Percentiles rank a stretch among this genome's conserved stretches.
Conservation (phyloP, 2,888 invertebrate genomes). For the Odontomyia ornata region DNA sequence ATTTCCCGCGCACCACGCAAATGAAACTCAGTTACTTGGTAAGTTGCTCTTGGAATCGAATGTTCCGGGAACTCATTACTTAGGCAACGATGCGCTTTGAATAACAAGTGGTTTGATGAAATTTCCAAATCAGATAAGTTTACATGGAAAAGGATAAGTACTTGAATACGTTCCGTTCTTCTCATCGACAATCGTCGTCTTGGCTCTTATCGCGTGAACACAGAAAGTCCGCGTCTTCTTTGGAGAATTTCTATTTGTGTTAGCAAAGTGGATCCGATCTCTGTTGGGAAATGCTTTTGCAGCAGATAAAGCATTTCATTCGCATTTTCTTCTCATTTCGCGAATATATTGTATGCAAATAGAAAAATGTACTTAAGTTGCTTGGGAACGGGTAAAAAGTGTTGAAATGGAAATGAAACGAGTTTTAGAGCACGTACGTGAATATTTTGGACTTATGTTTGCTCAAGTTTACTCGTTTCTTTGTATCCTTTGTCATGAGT, state of each 20-base stretch:
- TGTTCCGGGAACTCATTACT: conserved; percentile 36
- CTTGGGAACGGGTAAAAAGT: no score
- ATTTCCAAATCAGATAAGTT: conserved; percentile 38
- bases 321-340: background rate
- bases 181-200: background rate
- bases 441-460: no score
- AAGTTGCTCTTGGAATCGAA: conserved; percentile 1
- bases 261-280: background rate
- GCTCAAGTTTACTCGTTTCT: no score
- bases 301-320: conserved; percentile 29
- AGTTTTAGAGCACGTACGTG: background rate
- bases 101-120: conserved; percentile 36
- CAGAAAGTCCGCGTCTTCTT: background rate
- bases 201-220: background rate
- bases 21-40: conserved; percentile 5
- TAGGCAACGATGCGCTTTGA: conserved; percentile 21
- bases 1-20: background rate
- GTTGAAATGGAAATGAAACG: background rate
- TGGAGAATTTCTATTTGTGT: background rate
- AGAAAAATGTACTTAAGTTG: conserved; percentile 23
- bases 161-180: conserved; percentile 1
- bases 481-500: no score
- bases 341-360: conserved; percentile 30
- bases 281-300: conserved; percentile 13
- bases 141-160: conserved; percentile 28